Evolutionary conservation across 2,888 invertebrate genomes (phyloP).

Genomic region (Cataglyphis albicans): DNA sequence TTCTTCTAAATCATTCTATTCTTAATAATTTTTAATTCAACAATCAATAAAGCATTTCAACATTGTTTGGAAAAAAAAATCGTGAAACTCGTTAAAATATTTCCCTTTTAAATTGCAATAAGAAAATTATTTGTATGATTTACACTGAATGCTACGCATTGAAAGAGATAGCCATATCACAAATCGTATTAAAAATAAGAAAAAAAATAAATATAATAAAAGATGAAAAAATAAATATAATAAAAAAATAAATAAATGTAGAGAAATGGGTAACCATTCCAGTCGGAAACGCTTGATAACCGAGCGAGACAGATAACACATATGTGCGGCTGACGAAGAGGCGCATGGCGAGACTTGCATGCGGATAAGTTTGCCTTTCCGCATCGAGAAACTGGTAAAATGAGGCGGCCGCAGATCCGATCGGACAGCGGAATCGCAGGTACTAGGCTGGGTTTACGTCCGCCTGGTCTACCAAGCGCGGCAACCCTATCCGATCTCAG

Average conservation of each 20-base stretch:
- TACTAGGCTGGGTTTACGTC: constrained; percentile 72
- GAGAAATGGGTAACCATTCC: constrained; percentile 1
- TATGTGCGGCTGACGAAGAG: constrained; percentile 21
- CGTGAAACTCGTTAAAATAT: background rate
- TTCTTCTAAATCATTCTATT: background rate
- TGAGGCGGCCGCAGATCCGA: constrained; percentile 79
- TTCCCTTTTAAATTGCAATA: background rate
- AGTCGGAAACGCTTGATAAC: constrained; percentile 25
- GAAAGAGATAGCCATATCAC: background rate
- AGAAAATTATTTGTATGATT: background rate
- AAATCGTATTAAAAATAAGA: constrained; percentile 20
- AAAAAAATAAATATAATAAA: no score
- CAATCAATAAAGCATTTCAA: background rate
- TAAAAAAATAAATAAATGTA: background rate
- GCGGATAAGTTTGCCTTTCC: constrained; percentile 77
- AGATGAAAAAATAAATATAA: background rate
- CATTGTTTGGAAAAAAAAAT: background rate
- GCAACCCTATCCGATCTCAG: constrained; percentile 70
- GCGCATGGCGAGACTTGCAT: constrained; percentile 33
- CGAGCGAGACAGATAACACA: constrained; percentile 47
- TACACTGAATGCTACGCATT: background rate
- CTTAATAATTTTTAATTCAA: background rate
- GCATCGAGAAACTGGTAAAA: constrained; percentile 79
- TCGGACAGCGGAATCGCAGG: constrained; percentile 79
- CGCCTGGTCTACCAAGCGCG: constrained; percentile 64